A percentile compares a stretch with the other conserved stretches of the same genome.
Evolutionary conservation across 2,797 vertebrate species (phyloP).

Genomic region (Atherinosoma microstoma): DNA sequence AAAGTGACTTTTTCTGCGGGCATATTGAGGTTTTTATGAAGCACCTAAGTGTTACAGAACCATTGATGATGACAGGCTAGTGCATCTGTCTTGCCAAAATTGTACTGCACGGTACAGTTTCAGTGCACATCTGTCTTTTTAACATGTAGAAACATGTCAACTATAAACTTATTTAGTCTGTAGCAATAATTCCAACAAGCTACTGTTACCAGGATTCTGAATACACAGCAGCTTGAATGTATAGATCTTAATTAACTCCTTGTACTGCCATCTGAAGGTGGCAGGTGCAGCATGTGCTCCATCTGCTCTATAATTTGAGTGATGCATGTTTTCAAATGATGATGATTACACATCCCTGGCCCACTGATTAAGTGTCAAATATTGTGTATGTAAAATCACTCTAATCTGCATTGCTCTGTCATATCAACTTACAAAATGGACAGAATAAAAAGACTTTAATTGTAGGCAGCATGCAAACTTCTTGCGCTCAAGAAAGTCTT

Average conservation of each 20-base stretch:
- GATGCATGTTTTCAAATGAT: constrained; percentile 20
- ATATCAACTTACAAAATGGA: neutral
- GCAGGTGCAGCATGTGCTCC: constrained; percentile 30
- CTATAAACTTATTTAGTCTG: constrained; percentile 18
- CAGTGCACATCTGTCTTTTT: neutral
- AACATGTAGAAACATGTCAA: constrained; percentile 10
- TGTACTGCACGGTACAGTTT: neutral
- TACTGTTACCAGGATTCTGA: constrained; percentile 5
- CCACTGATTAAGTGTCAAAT: constrained; percentile 16
- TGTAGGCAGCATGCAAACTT: neutral
- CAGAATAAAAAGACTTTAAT: neutral
- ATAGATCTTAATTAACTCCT: constrained; percentile 29
- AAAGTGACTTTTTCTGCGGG: constrained; percentile 20
- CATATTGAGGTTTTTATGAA: constrained; percentile 26
- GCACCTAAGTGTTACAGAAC: constrained; percentile 7
- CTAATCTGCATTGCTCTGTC: neutral
- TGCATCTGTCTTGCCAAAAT: constrained; percentile 21
- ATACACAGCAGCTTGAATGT: constrained; percentile 18
- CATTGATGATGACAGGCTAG: constrained; percentile 20
- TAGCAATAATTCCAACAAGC: constrained; percentile 8
- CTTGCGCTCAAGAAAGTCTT: neutral
- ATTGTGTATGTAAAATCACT: constrained; percentile 1
- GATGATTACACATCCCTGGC: constrained; percentile 19
- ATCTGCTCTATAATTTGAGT: constrained; percentile 33
- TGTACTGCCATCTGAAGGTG: constrained; percentile 30